These are phyloP conservation scores for Himalopsyche anomala DNA, from an alignment of 2,888 invertebrate species.

Conservation along the genomic window DNA sequence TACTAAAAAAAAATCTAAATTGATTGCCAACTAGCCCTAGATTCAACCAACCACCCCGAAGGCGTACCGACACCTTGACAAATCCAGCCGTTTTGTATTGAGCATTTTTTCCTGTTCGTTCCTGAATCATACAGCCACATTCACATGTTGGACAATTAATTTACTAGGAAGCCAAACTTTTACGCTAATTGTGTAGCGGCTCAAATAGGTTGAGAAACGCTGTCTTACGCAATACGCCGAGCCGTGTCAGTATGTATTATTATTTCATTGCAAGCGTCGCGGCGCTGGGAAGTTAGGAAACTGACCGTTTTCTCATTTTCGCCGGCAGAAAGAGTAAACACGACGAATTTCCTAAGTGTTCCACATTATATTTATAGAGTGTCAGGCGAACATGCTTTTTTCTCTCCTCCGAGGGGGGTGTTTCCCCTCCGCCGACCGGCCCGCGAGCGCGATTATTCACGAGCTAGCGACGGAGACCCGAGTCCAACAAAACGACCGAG, in stretches of 20 bases:
- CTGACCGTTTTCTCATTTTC: conserved; percentile 25
- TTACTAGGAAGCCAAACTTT: no score
- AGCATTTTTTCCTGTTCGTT: no score
- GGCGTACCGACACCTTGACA: no score
- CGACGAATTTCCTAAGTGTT: conserved; percentile 40
- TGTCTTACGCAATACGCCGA: not conserved
- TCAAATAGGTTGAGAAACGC: not conserved
- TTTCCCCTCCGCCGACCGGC: not conserved
- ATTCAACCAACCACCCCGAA: no score
- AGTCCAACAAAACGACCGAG: no score
- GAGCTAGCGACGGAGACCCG: no score
- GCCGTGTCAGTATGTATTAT: conserved; percentile 11
- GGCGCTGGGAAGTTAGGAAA: conserved; percentile 10
- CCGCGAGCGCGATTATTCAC: not conserved
- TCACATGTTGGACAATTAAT: no score
- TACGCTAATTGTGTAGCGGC: no score
- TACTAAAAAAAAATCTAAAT: no score
- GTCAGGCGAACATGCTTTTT: conserved; percentile 25
- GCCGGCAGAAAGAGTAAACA: conserved; percentile 1
- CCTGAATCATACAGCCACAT: no score
- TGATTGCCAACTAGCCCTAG: no score
- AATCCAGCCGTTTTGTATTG: no score
- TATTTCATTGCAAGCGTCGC: conserved; percentile 23
- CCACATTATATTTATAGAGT: conserved; percentile 37
- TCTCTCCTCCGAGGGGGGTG: not conserved